phyloP scores from a whole-genome alignment of 2,113 vertebrate species.

The Microcebus ravelobensis region DNA sequence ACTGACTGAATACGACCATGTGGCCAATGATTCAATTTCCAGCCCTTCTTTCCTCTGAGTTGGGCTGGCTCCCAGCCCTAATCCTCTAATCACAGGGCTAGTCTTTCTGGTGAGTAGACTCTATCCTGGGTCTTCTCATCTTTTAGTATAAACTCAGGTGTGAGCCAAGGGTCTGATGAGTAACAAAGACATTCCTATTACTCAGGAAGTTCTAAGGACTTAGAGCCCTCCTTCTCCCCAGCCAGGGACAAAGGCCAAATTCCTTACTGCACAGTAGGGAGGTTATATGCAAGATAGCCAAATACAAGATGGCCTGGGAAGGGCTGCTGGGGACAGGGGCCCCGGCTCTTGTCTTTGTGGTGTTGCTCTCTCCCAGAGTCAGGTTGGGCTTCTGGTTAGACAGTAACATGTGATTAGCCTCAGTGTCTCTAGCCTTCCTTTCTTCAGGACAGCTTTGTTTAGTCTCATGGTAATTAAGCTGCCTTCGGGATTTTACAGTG shows the following conservation, averaged over 20 bases:
- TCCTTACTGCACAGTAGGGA: background rate
- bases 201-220: background rate
- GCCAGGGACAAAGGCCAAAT: background rate
- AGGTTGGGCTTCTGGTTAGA: background rate
- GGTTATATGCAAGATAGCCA: background rate
- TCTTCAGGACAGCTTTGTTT: constrained; percentile 49
- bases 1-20: background rate
- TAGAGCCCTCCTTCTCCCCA: background rate
- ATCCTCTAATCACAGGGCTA: background rate
- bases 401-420: background rate
- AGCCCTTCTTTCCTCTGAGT: background rate
- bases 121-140: background rate
- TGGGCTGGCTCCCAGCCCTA: background rate
- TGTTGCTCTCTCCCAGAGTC: background rate
- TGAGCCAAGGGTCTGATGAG: background rate
- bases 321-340: background rate
- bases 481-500: constrained; percentile 36
- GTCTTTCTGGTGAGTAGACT: background rate
- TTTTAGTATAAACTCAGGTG: background rate
- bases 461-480: constrained; percentile 37
- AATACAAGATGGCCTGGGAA: background rate
- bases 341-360: background rate
- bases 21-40: background rate
- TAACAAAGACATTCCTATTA: background rate
- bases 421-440: background rate